Evolutionary conservation across 1,140 invertebrate genomes (phyloP).

Genomic region (Periplaneta americana): DNA sequence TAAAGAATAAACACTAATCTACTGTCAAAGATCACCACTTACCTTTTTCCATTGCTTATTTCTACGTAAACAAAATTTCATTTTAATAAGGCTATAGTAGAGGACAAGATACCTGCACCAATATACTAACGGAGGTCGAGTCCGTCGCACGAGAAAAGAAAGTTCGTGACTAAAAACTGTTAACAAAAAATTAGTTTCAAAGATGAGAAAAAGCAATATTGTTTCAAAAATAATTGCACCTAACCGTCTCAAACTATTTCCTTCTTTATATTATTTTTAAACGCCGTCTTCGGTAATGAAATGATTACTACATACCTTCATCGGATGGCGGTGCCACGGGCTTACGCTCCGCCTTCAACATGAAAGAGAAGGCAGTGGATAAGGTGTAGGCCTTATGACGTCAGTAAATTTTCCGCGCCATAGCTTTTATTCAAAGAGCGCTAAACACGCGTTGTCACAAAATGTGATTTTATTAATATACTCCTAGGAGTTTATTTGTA

Average conservation of each 20-base stretch:
- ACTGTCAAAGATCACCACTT: background rate
- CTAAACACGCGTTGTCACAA: background rate
- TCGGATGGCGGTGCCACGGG: slow-evolving; percentile 8
- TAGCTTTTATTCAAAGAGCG: background rate
- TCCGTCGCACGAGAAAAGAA: background rate
- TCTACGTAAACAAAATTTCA: background rate
- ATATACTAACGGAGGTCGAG: background rate
- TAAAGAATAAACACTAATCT: background rate
- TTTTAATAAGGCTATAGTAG: background rate
- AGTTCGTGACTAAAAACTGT: background rate
- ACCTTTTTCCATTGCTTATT: background rate
- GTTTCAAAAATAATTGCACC: background rate
- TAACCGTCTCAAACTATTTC: background rate
- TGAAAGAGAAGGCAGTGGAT: slow-evolving; percentile 5
- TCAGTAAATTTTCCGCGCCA: slow-evolving; percentile 1
- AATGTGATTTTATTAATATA: background rate
- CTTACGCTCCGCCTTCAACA: slow-evolving; percentile 1
- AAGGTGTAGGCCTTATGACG: background rate
- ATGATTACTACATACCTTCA: slow-evolving; percentile 7
- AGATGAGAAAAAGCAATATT: background rate
- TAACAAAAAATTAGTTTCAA: background rate
- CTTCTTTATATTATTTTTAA: background rate
- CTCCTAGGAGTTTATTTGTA: background rate
- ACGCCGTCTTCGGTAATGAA: background rate
- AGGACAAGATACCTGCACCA: background rate